Conservation (phyloP, 2,797 vertebrate genomes). For the Loriculus beryllinus region DNA sequence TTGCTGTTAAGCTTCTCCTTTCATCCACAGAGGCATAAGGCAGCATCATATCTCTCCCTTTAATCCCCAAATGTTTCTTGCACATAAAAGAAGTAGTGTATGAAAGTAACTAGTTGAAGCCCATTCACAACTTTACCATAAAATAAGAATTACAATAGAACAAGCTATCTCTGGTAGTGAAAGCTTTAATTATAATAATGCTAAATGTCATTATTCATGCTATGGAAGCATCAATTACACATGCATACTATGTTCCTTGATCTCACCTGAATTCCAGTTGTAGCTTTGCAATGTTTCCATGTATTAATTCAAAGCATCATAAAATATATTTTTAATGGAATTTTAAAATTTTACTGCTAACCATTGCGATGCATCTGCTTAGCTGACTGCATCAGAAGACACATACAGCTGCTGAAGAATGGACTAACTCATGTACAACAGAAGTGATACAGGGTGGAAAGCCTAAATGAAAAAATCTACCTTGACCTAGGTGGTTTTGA, state of each 20-base stretch:
- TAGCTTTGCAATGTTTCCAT: background rate
- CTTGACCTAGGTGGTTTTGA: background rate
- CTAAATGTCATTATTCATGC: background rate
- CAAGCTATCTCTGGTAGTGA: background rate
- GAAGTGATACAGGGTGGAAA: rapidly evolving
- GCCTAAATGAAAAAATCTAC: background rate
- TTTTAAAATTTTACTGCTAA: background rate
- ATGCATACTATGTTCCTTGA: background rate
- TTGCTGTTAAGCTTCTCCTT: background rate
- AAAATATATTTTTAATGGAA: background rate
- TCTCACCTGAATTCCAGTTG: background rate
- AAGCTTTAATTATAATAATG: background rate
- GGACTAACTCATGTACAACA: background rate
- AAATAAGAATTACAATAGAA: background rate
- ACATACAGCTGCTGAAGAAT: background rate
- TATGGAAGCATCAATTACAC: background rate
- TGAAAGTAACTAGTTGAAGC: background rate
- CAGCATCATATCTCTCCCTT: background rate
- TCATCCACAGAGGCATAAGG: background rate
- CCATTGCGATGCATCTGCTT: background rate
- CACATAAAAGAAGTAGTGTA: background rate
- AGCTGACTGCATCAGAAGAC: background rate
- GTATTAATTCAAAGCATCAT: background rate
- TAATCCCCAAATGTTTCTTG: background rate
- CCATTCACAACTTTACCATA: background rate